Percentiles rank a stretch among this genome's conserved stretches.
Conservation (phyloP, 1,140 invertebrate species). For the Dreissena polymorpha region DNA sequence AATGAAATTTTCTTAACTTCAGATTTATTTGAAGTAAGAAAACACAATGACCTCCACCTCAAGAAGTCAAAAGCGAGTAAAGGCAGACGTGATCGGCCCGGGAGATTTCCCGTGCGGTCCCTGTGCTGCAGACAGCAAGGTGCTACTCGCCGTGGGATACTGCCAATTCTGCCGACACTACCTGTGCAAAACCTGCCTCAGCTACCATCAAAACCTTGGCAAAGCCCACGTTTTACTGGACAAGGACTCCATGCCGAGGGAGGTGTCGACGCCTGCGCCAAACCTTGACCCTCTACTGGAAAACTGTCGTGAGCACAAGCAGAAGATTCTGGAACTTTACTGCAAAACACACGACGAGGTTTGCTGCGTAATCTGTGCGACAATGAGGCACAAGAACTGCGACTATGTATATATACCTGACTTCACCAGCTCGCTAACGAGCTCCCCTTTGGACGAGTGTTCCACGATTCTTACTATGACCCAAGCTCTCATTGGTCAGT, state of each 20-base stretch:
- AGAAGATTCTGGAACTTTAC: slow-evolving; percentile 47
- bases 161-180: slow-evolving; percentile 52
- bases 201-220: slow-evolving; percentile 48
- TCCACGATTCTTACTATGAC: slow-evolving; percentile 27
- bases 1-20: no score
- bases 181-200: slow-evolving; percentile 38
- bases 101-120: slow-evolving; percentile 40
- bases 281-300: slow-evolving; percentile 10
- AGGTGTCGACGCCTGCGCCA: neutral
- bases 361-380: slow-evolving; percentile 49
- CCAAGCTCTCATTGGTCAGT: slow-evolving; percentile 42
- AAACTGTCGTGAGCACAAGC: slow-evolving; percentile 21
- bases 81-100: neutral
- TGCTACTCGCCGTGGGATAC: slow-evolving; percentile 20
- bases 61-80: slow-evolving; percentile 4
- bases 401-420: slow-evolving; percentile 46
- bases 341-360: slow-evolving; percentile 47
- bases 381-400: slow-evolving; percentile 36
- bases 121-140: slow-evolving; percentile 24
- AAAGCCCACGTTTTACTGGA: slow-evolving; percentile 24
- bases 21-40: no score
- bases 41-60: slow-evolving; percentile 19
- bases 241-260: slow-evolving; percentile 32
- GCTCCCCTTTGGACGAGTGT: slow-evolving; percentile 24
- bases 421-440: slow-evolving; percentile 27